phyloP scores from a whole-genome alignment of 2,888 invertebrate genomes.

The Laspeyria flexula region DNA sequence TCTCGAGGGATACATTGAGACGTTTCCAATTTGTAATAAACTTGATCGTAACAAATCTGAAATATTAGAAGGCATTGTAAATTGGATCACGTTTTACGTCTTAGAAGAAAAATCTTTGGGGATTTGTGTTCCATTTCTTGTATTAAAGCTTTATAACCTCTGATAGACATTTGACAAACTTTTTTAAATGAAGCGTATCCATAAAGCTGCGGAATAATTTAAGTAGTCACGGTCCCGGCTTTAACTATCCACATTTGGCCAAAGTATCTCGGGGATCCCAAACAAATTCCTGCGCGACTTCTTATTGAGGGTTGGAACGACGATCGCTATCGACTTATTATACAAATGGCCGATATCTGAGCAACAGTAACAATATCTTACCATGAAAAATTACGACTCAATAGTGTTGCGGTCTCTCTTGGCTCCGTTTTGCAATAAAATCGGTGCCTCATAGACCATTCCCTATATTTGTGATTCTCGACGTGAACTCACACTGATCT shows the following conservation, averaged over 20 bases:
- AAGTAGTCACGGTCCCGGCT: constrained; percentile 38
- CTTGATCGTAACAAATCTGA: constrained; percentile 75
- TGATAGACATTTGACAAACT: constrained; percentile 18
- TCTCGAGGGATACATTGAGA: constrained; percentile 66
- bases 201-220: constrained; percentile 43
- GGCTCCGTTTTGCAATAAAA: constrained; percentile 71
- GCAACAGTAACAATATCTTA: constrained; percentile 72
- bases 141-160: constrained; percentile 37
- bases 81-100: constrained; percentile 77
- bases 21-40: constrained; percentile 78
- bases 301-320: constrained; percentile 65
- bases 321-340: constrained; percentile 79
- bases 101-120: constrained; percentile 55
- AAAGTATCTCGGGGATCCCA: constrained; percentile 53
- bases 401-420: constrained; percentile 67
- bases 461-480: constrained; percentile 59
- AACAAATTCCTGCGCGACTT: constrained; percentile 62
- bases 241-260: constrained; percentile 39
- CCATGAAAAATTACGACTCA: constrained; percentile 71
- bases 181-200: constrained; percentile 36
- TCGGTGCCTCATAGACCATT: constrained; percentile 60
- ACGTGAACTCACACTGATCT: constrained; percentile 52
- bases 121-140: constrained; percentile 57
- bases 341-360: constrained; percentile 78
- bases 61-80: constrained; percentile 74